Evolutionary conservation across 2,888 invertebrate species (phyloP).

Genomic region (Chalcis sispes): DNA sequence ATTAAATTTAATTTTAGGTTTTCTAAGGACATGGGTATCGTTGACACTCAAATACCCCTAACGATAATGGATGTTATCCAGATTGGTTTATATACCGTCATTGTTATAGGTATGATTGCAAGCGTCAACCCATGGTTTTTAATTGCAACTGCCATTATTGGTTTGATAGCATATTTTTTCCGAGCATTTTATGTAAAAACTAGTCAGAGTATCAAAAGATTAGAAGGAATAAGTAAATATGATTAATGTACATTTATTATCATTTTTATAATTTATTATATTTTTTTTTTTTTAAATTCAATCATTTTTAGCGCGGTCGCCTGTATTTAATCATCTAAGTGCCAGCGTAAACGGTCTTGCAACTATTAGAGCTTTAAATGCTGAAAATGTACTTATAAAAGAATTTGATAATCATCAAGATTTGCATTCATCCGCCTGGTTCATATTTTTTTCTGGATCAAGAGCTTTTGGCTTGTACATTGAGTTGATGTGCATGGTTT

Average conservation of each 20-base stretch:
- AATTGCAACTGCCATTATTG: slow-evolving; percentile 79
- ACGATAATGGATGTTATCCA: slow-evolving; percentile 80
- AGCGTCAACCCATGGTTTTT: slow-evolving; percentile 80
- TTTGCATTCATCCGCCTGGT: slow-evolving; percentile 75
- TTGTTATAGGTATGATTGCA: slow-evolving; percentile 81
- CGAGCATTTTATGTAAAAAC: slow-evolving; percentile 82
- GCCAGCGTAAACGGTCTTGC: slow-evolving; percentile 85
- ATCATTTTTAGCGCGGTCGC: slow-evolving; percentile 82
- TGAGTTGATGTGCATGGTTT: slow-evolving; percentile 82
- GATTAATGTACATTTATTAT: neutral
- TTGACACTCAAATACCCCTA: slow-evolving; percentile 85
- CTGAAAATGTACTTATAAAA: slow-evolving; percentile 80
- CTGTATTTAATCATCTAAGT: slow-evolving; percentile 87
- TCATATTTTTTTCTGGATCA: slow-evolving; percentile 75
- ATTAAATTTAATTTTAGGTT: slow-evolving; percentile 77
- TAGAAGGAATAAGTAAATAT: slow-evolving; percentile 81
- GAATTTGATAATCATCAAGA: slow-evolving; percentile 81
- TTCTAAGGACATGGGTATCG: slow-evolving; percentile 88
- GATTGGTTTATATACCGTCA: slow-evolving; percentile 74
- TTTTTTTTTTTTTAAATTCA: neutral
- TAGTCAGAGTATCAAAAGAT: slow-evolving; percentile 84
- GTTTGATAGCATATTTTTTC: slow-evolving; percentile 79
- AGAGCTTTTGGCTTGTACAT: slow-evolving; percentile 71
- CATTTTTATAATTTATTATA: neutral
- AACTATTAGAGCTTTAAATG: slow-evolving; percentile 85